Evolutionary conservation across 2,797 vertebrate species (phyloP).

Genomic region (Xenentodon cancila): DNA sequence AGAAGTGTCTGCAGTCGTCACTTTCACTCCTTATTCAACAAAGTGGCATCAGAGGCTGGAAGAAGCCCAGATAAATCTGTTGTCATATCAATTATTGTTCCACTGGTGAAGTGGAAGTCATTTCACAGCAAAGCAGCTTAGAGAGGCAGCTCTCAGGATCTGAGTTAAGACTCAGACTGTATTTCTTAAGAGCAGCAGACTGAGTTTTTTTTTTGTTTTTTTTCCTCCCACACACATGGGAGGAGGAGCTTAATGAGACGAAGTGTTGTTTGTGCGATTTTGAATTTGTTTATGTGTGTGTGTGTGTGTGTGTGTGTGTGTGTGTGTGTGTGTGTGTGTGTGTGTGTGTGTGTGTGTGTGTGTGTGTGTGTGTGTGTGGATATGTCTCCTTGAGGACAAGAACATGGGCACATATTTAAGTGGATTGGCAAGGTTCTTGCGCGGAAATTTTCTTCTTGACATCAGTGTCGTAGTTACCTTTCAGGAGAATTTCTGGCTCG

Average conservation of each 20-base stretch:
- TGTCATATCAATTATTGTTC: conserved; percentile 86
- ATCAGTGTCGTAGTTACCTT: background rate
- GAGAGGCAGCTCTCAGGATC: conserved; percentile 74
- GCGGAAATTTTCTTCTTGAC: conserved; percentile 39
- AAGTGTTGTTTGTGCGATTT: conserved; percentile 59
- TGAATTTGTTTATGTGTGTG: conserved; percentile 41
- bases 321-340: conserved; percentile 35
- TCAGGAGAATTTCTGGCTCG: conserved; percentile 10
- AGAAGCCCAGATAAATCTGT: conserved; percentile 78
- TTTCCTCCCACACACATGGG: conserved; percentile 38
- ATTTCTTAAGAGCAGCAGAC: conserved; percentile 68
- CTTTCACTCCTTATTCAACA: conserved; percentile 48
- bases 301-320: conserved; percentile 43
- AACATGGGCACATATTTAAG: conserved; percentile 34
- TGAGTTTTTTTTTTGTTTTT: conserved; percentile 14
- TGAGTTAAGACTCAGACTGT: conserved; percentile 72
- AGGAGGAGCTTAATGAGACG: conserved; percentile 64
- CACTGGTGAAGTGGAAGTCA: conserved; percentile 79
- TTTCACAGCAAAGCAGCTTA: conserved; percentile 83
- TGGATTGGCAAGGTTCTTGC: conserved; percentile 38
- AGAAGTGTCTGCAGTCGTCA: conserved; percentile 33
- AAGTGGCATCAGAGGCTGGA: conserved; percentile 55
- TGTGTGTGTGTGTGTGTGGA: conserved; percentile 42
- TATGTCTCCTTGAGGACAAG: conserved; percentile 46
- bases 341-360: conserved; percentile 37